Percentiles rank a stretch among this genome's conserved stretches.
Conservation (phyloP, 2,113 vertebrate species). For the Phodopus roborovskii region DNA sequence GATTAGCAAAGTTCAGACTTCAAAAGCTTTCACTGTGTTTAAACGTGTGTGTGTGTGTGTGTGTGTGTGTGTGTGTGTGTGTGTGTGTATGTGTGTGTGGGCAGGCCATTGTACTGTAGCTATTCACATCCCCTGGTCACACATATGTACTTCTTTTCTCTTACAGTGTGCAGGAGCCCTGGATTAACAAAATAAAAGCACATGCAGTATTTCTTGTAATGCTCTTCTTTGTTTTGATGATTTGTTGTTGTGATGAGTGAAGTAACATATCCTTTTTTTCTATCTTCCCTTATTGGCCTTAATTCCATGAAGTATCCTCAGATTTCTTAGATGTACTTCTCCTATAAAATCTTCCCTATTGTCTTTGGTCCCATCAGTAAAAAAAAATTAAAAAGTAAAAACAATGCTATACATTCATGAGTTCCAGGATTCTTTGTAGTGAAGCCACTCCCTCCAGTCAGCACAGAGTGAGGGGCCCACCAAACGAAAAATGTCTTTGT, state of each 20-base stretch:
- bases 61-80: neutral
- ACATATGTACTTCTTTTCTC: neutral
- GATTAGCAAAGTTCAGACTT: constrained; percentile 21
- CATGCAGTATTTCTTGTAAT: neutral
- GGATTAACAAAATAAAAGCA: neutral
- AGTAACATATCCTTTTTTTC: neutral
- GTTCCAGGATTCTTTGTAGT: neutral
- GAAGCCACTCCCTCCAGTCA: neutral
- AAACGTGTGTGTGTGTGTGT: neutral
- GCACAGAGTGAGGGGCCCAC: neutral
- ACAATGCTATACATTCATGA: neutral
- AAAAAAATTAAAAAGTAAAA: neutral
- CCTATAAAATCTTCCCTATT: neutral
- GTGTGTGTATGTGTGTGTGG: neutral
- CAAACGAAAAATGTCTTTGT: neutral
- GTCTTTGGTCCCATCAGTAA: neutral
- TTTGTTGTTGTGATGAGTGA: neutral
- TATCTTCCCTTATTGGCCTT: neutral
- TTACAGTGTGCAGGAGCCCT: neutral
- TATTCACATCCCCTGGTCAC: neutral
- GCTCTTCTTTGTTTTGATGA: neutral
- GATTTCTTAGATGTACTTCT: neutral
- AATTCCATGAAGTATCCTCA: neutral
- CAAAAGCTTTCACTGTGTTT: neutral
- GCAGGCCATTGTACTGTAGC: neutral